Base-by-base conservation (phyloP, 2,888 invertebrate species). In the Nycteola revayana region DNA sequence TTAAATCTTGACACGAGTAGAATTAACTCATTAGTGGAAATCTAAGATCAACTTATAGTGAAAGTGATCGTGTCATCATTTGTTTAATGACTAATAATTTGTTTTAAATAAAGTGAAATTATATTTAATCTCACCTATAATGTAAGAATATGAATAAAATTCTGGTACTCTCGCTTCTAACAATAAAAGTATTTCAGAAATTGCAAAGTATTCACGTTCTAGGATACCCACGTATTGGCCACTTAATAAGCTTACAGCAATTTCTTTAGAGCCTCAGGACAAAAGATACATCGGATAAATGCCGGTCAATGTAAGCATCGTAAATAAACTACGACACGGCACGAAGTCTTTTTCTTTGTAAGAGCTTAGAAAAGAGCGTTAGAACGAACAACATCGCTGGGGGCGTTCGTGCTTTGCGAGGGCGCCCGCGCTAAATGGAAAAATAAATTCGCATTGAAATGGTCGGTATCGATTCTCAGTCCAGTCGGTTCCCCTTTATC, bases 401-500 rank as follows among this genome's bases (percentile, higher is more conserved):
- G 64, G 78, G 80, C 78, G 73, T 60, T 81, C 78, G 75, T 76
- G 81, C 72, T 54, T 48, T 57, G 61, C 62, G 44, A 57, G n/a
- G 28, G 53, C 52, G 51, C 49, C 43, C 49, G 60, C 55, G 58
- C 58, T 75, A 80, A 78, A 79, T 75, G 74, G 79, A 80, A 79
- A 77, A 72, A 60, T 61, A 67, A 68, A 66, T 78, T 79, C 78
- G 75, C 80, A 82, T 78, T 78, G 79, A 76, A 82, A 78, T 82
- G 66, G 77, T 80, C 79, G 67, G 69, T 81, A 84, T 83, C 75
- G 77, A 61, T 70, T 64, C 66, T 73, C 54, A 72, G 74, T 67
- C 67, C 68, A 63, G 78, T 71, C 69, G 73, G 76, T 75, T 78
- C 75, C 77, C 77, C 75, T 77, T 85, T 86, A 86, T 86, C 86